A percentile compares a stretch with the other conserved stretches of the same genome.
Conservation (phyloP, 2,888 invertebrate species). For the Polietes domitor region DNA sequence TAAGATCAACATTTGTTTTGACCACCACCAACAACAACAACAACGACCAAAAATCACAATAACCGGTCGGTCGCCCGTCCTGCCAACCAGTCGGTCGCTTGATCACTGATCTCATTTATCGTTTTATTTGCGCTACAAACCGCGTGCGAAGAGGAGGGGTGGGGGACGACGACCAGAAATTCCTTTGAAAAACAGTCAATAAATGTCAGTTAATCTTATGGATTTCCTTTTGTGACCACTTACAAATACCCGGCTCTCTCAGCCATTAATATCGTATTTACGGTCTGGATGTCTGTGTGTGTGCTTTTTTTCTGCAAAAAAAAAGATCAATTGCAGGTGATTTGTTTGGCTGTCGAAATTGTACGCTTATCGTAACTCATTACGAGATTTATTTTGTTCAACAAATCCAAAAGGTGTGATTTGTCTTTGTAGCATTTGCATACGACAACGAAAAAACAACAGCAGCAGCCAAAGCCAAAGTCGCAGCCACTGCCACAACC, state of each 20-base stretch:
- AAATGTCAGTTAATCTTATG: constrained; percentile 75
- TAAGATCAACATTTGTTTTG: constrained; percentile 68
- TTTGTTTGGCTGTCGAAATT: constrained; percentile 81
- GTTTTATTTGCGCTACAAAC: constrained; percentile 65
- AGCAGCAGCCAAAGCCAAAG: constrained; percentile 42
- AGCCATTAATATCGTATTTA: constrained; percentile 31
- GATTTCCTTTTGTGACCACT: constrained; percentile 54
- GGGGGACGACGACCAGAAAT: constrained; percentile 42
- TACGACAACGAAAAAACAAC: constrained; percentile 57
- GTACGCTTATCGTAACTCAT: constrained; percentile 81
- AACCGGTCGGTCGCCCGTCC: constrained; percentile 51
- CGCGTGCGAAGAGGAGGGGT: neutral
- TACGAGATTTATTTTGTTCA: constrained; percentile 81
- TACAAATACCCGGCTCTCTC: constrained; percentile 21
- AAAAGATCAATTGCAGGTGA: constrained; percentile 81
- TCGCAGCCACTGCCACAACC: constrained; percentile 39
- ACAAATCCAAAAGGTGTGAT: constrained; percentile 81
- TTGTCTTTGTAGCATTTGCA: constrained; percentile 78
- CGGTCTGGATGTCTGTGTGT: neutral
- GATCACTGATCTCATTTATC: constrained; percentile 70
- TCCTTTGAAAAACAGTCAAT: constrained; percentile 75
- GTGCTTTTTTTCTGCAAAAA: neutral
- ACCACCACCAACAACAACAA: neutral
- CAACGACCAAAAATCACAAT: neutral
- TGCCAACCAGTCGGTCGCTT: constrained; percentile 29